Base-by-base conservation (phyloP, 2,113 vertebrate genomes). In the Istiophorus platypterus region DNA sequence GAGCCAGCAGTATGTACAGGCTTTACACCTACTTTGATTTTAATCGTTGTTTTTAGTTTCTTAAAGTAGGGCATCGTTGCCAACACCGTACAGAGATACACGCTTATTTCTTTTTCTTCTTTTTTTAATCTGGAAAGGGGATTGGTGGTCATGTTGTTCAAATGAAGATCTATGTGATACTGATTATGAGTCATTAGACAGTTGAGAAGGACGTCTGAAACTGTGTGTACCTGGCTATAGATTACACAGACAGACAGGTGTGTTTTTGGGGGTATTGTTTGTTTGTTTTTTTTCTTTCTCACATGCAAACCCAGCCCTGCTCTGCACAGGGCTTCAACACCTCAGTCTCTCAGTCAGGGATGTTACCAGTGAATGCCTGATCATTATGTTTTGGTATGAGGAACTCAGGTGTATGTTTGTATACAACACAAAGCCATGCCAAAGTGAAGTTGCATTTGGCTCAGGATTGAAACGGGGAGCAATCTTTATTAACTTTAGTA, bases 231-330 rank as follows among this genome's bases (percentile, higher is more conserved):
- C 66, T 81, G 66, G 22, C 71, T 85, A 42, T 31, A 79, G 73
- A 78, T 76, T 58, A 73, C 69, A 80, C 69, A 86, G 54, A 84
- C 58, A 78, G 24, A 54, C 56, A 29, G 0, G 41, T 59, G 18
- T 72, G 27, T 78, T 77, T n/a, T n/a, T n/a, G n/a, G n/a, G n/a
- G n/a, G n/a, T n/a, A n/a, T n/a, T n/a, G n/a, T n/a, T n/a, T n/a
- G n/a, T n/a, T n/a, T n/a, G n/a, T n/a, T n/a, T n/a, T n/a, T n/a
- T n/a, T 72, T 57, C 24, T 49, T 49, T 31, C 57, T 73, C 57
- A 68, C 63, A 69, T 65, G 73, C 52, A 49, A 49, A 3, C 76
- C 57, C 58, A 45, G 17, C 61, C 3, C 45, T 26, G 39, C 66
- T 9, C 27, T 10, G 45, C 52, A 24, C 42, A 20, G 49, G 31